These are phyloP conservation scores for Brachionus paranguensis DNA, from an alignment of 1,140 invertebrate genomes.

Conservation along the genomic window DNA sequence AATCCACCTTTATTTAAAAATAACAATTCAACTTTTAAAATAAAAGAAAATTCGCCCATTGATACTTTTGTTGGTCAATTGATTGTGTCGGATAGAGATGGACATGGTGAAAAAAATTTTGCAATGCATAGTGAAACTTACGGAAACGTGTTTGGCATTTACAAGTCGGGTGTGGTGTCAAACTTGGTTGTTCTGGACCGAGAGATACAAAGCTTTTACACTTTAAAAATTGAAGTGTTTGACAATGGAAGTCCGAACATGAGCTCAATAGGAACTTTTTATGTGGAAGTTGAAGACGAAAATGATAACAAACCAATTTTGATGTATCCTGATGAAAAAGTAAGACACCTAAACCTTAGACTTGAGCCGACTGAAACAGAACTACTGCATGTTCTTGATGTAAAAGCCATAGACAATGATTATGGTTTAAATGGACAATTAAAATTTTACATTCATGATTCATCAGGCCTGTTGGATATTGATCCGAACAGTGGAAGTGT, in stretches of 20 bases:
- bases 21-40: conserved; percentile 19
- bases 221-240: not conserved
- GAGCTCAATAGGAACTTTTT: conserved; percentile 23
- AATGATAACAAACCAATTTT: conserved; percentile 22
- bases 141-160: not conserved
- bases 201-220: conserved; percentile 6
- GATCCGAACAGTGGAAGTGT: not conserved
- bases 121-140: not conserved
- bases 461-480: not conserved
- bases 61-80: conserved; percentile 30
- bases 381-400: not conserved
- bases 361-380: not conserved
- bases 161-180: not conserved
- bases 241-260: not conserved
- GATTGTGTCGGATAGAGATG: not conserved
- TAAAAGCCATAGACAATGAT: not conserved
- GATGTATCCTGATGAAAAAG: conserved; percentile 1
- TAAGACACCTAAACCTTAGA: not conserved
- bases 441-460: not conserved
- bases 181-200: not conserved
- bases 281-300: conserved; percentile 3
- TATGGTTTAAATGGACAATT: not conserved
- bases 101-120: not conserved
- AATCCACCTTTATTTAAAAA: conserved; percentile 26
- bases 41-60: not conserved